Conservation (phyloP, 1,140 invertebrate species). For the Mizuhopecten yessoensis region DNA sequence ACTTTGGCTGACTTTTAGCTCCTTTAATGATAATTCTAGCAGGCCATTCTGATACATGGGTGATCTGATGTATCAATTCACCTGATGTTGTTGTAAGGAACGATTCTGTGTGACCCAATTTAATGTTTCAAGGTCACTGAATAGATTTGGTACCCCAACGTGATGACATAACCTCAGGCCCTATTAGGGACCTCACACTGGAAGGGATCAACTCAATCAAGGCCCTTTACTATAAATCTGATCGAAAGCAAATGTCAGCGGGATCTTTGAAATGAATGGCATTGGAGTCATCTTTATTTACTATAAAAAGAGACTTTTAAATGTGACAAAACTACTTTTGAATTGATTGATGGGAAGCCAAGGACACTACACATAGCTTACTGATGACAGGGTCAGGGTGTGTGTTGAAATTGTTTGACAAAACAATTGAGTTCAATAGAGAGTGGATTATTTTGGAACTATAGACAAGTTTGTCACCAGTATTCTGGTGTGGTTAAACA, state of each 20-base stretch:
- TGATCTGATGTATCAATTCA: background rate
- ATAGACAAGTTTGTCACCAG: background rate
- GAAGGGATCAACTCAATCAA: background rate
- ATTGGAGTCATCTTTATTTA: constrained; percentile 20
- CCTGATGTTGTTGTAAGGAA: background rate
- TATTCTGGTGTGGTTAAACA: background rate
- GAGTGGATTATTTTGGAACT: background rate
- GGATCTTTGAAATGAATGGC: background rate
- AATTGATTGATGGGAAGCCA: background rate
- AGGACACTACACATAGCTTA: background rate
- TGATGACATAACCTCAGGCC: constrained; percentile 19
- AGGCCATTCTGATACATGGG: background rate
- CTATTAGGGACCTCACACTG: background rate
- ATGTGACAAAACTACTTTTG: background rate
- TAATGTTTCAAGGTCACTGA: background rate
- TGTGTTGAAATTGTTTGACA: background rate
- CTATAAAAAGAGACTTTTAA: constrained; percentile 13
- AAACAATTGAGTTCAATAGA: background rate
- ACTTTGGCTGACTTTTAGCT: background rate
- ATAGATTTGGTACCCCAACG: background rate
- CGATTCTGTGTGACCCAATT: background rate
- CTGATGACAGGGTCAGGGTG: background rate
- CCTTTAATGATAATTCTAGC: too few species aligned
- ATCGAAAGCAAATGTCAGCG: background rate
- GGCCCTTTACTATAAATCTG: constrained; percentile 11